Percentiles rank a stretch among this genome's conserved stretches.
These are phyloP conservation scores for Piaya cayana DNA, from an alignment of 2,113 vertebrate species.

Conservation along the genomic window DNA sequence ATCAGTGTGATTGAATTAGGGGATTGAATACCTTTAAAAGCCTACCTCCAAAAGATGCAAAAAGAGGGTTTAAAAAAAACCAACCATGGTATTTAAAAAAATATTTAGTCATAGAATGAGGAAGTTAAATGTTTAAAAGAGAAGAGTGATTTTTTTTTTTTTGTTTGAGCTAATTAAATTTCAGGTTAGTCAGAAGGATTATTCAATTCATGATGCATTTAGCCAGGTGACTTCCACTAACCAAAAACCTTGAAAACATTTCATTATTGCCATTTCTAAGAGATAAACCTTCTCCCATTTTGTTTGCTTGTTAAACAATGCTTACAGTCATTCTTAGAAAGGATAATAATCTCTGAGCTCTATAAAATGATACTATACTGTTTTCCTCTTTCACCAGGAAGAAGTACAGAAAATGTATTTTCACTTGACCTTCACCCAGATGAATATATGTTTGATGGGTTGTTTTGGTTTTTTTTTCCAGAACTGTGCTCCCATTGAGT, in stretches of 20 bases:
- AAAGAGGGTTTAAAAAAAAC: background rate
- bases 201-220: background rate
- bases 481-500: background rate
- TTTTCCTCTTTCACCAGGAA: background rate
- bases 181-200: constrained; percentile 22
- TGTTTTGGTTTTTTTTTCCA: background rate
- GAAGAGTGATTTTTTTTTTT: background rate
- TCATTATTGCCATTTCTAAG: background rate
- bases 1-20: constrained; percentile 29
- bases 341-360: background rate
- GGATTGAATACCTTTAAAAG: constrained; percentile 14
- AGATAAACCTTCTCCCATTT: background rate
- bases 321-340: background rate
- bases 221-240: background rate
- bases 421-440: background rate
- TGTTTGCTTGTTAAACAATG: background rate
- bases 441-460: background rate
- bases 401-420: background rate
- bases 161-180: constrained; percentile 23
- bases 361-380: background rate
- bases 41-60: background rate
- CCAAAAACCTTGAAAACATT: background rate
- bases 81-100: background rate
- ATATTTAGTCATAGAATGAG: background rate
- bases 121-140: background rate